phyloP scores from a whole-genome alignment of 2,797 vertebrate species.

The Sebastolobus alascanus region DNA sequence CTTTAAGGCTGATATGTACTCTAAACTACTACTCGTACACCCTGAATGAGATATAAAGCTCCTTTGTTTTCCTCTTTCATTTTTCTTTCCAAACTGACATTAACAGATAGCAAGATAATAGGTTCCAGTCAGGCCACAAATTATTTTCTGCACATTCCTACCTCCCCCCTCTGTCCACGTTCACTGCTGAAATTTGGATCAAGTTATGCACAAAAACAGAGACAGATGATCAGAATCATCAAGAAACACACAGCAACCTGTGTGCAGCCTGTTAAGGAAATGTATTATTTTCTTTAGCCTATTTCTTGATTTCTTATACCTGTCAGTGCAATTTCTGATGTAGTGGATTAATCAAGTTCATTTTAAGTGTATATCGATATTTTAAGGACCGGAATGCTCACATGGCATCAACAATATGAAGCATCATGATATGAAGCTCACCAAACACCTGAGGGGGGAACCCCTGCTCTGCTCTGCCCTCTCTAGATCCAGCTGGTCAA shows the following conservation, averaged over 20 bases:
- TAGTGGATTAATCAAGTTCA: neutral
- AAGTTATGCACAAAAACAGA: neutral
- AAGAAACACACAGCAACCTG: neutral
- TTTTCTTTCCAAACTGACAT: conserved; percentile 16
- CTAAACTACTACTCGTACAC: neutral
- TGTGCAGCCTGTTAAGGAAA: neutral
- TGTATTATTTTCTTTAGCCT: neutral
- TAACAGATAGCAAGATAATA: conserved; percentile 16
- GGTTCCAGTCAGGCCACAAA: conserved; percentile 26
- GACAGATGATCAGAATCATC: neutral
- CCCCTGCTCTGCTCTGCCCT: neutral
- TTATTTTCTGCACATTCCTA: conserved; percentile 31
- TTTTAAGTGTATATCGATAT: neutral
- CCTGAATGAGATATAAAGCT: neutral
- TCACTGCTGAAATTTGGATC: conserved; percentile 9
- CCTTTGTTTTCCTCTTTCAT: neutral
- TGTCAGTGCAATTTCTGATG: neutral
- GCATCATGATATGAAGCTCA: neutral
- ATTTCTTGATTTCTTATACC: neutral
- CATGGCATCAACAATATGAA: neutral
- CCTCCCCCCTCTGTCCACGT: conserved; percentile 3
- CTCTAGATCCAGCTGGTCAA: conserved; percentile 23
- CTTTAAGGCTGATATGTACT: neutral
- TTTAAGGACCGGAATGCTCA: neutral
- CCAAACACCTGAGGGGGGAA: conserved; percentile 2